Percentiles rank a stretch among this genome's conserved stretches.
Conservation (phyloP, 30 jellyfish, hydroid and myxozoan species). For the Cassiopea xamachana region DNA sequence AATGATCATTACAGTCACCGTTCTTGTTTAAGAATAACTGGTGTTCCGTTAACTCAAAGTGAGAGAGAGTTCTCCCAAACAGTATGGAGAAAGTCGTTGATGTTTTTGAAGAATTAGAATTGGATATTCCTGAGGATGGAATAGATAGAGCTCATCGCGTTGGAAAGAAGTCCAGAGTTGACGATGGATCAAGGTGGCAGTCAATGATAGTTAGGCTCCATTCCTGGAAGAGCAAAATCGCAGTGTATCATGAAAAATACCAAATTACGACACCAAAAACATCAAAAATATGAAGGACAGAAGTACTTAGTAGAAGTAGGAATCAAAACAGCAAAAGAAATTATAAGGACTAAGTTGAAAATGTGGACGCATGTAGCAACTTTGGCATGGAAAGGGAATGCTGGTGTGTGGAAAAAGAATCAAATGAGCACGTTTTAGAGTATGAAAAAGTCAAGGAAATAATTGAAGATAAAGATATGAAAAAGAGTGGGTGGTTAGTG, state of each 20-base stretch:
- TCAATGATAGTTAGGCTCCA: slow-evolving; percentile 18
- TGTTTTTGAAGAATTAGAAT: slow-evolving; percentile 28
- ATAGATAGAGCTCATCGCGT: slow-evolving; percentile 32
- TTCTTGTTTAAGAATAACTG: slow-evolving; percentile 44
- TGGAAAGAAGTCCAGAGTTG: slow-evolving; percentile 14
- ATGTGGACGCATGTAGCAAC: too few relatives aligned
- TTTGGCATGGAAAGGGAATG: too few relatives aligned
- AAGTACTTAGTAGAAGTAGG: too few relatives aligned
- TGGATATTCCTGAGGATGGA: slow-evolving; percentile 22
- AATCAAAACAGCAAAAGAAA: too few relatives aligned
- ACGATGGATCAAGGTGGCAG: slow-evolving; percentile 25
- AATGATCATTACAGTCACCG: slow-evolving; percentile 64
- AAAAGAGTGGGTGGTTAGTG: too few relatives aligned
- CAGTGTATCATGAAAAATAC: slow-evolving; percentile 25
- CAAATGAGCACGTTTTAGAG: too few relatives aligned
- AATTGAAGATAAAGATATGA: too few relatives aligned
- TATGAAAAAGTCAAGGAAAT: too few relatives aligned
- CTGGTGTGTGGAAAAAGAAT: too few relatives aligned
- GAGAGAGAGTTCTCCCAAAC: slow-evolving; percentile 39
- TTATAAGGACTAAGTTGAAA: too few relatives aligned
- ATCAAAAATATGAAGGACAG: too few relatives aligned
- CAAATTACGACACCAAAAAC: too few relatives aligned
- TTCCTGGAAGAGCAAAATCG: slow-evolving; percentile 11
- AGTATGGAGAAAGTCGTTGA: slow-evolving; percentile 33
- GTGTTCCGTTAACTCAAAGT: slow-evolving; percentile 34